Evolutionary conservation across 2,113 vertebrate species (phyloP).

Genomic region (Sula dactylatra): DNA sequence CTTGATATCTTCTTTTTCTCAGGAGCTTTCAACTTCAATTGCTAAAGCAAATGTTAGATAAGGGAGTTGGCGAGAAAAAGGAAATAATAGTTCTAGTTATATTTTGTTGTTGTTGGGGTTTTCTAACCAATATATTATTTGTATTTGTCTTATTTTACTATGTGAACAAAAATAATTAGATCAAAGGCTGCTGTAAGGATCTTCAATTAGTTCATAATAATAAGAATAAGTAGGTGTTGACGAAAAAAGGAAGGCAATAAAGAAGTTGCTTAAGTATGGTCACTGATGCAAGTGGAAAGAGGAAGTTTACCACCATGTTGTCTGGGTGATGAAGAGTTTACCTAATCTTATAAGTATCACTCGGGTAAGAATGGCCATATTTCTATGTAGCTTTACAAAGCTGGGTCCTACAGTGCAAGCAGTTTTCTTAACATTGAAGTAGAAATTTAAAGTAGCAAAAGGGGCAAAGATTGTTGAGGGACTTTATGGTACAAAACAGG

Average conservation of each 20-base stretch:
- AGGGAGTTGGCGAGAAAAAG: background rate
- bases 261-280: background rate
- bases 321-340: background rate
- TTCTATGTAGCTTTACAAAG: background rate
- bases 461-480: background rate
- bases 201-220: background rate
- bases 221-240: background rate
- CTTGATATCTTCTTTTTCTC: background rate
- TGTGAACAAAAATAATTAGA: background rate
- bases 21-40: background rate
- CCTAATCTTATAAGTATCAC: background rate
- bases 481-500: background rate
- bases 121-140: background rate
- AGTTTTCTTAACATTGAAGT: background rate
- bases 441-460: background rate
- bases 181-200: background rate
- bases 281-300: background rate
- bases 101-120: rapidly evolving
- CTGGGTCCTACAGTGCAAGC: background rate
- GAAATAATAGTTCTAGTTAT: background rate
- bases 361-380: background rate
- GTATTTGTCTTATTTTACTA: background rate
- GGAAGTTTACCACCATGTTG: background rate
- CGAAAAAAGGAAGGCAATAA: background rate
- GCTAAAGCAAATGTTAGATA: background rate